Evolutionary conservation across 1,140 invertebrate genomes (phyloP), one percentile per base, ranked within the genome.

Genomic region (Ceratosolen solmsi): DNA sequence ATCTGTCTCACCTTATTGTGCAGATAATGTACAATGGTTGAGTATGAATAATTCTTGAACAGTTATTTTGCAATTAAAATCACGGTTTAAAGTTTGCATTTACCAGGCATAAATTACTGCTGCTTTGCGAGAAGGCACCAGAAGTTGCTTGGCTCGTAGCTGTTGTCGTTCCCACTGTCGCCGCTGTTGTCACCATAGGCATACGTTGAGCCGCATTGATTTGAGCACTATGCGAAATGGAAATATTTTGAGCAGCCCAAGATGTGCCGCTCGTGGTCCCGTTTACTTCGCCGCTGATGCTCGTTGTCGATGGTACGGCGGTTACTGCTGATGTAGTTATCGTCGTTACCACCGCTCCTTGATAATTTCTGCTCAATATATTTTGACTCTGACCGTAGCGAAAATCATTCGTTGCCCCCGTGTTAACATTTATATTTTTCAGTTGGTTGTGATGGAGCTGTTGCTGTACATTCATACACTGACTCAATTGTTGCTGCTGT

Each of bases 381-480:
- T 92, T 92, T 81, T 92, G 91, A 84, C 90, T 92, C 74, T 91
- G 91, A 68, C 90, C 90, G 63, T 92, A 91, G n/a, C 90, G 90
- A 86, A 91, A 92, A 86, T 92, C 91, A 80, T 85, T 90, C 25
- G 87, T 90, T 33, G 89, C 88, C 38, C 88, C 88, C 0, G 89
- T 89, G 77, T 91, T 91, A 20, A 91, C 85, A 38, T 91, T 91
- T 8, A 88, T 76, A 49, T 89, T 91, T 68, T 91, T 91, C 41
- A 90, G 73, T 77, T 91, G 90, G 86, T 92, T 91, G 49, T 91
- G 90, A 86, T 91, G 90, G 22, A 91, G 82, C 30, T 92, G 91
- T 63, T 91, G 91, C 56, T 92, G 91, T 17, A 91, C 87, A 85
- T 91, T 89, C 27, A 91, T 84, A 17, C 87, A 86, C 73, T 90